Evolutionary conservation across 2,888 invertebrate species (phyloP).

Genomic region (Lepidochitona cinerea): DNA sequence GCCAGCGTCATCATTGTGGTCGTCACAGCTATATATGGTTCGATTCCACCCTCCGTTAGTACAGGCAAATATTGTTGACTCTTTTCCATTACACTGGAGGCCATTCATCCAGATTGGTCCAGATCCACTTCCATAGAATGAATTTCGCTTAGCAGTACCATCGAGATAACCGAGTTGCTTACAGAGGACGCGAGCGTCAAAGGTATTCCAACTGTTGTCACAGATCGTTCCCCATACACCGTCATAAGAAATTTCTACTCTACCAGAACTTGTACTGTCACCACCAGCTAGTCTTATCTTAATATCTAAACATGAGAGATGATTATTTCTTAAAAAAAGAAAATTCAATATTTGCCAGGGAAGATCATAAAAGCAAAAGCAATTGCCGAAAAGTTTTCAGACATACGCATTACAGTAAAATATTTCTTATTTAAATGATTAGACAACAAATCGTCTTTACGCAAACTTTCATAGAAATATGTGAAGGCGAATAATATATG

Average conservation of each 20-base stretch:
- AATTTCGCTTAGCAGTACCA: slow-evolving; percentile 24
- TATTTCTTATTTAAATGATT: too few species aligned
- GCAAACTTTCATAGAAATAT: too few species aligned
- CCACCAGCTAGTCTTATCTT: slow-evolving; percentile 27
- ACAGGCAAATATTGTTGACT: slow-evolving; percentile 43
- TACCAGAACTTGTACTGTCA: slow-evolving; percentile 32
- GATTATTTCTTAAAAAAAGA: too few species aligned
- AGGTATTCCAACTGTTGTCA: slow-evolving; percentile 43
- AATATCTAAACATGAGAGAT: slow-evolving; percentile 4
- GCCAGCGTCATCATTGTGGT: slow-evolving; percentile 37
- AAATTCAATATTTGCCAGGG: too few species aligned
- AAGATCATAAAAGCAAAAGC: too few species aligned
- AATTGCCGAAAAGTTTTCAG: too few species aligned
- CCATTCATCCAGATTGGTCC: slow-evolving; percentile 56
- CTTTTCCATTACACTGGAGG: slow-evolving; percentile 72
- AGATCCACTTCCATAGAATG: neutral
- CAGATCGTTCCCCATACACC: slow-evolving; percentile 49
- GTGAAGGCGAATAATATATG: too few species aligned
- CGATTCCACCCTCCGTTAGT: slow-evolving; percentile 39
- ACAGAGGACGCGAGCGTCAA: slow-evolving; percentile 49
- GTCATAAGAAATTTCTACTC: slow-evolving; percentile 43
- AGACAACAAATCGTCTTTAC: too few species aligned
- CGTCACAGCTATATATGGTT: slow-evolving; percentile 11
- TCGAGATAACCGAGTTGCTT: slow-evolving; percentile 49
- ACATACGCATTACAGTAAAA: too few species aligned